Evolutionary conservation across 2,113 vertebrate species (phyloP).

Genomic region (Pygoscelis antarcticus): DNA sequence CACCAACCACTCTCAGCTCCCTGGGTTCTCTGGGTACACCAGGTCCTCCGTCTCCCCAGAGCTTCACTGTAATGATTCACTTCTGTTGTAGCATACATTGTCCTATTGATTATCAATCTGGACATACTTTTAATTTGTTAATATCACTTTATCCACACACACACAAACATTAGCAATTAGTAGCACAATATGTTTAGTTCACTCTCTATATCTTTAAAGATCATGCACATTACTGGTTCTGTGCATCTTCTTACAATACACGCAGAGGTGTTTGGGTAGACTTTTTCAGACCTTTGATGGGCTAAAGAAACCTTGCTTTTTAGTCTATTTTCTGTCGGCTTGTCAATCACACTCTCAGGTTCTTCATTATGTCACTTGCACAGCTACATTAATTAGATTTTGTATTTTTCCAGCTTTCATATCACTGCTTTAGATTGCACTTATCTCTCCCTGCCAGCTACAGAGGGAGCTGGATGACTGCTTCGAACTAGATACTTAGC

Average conservation of each 20-base stretch:
- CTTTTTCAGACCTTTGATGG: neutral
- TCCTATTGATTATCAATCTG: neutral
- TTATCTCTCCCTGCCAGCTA: constrained; percentile 45
- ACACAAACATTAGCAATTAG: neutral
- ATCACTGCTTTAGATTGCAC: constrained; percentile 3
- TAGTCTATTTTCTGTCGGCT: neutral
- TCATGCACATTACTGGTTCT: neutral
- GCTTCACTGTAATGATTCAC: neutral
- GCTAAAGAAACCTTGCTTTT: neutral
- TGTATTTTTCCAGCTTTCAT: neutral
- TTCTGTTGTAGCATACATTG: neutral
- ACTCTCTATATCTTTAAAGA: neutral
- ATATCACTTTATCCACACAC: neutral
- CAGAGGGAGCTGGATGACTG: constrained; percentile 43
- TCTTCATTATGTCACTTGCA: neutral
- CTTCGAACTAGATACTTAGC: neutral
- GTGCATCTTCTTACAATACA: neutral
- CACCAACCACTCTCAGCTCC: neutral
- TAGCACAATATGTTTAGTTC: neutral
- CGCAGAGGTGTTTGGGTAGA: neutral
- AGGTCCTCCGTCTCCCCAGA: neutral
- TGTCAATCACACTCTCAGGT: neutral
- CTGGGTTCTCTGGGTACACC: neutral
- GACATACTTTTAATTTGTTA: neutral
- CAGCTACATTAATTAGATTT: constrained; percentile 27